phyloP scores from a whole-genome alignment of 2,113 vertebrate genomes.

The Fulmarus glacialis region DNA sequence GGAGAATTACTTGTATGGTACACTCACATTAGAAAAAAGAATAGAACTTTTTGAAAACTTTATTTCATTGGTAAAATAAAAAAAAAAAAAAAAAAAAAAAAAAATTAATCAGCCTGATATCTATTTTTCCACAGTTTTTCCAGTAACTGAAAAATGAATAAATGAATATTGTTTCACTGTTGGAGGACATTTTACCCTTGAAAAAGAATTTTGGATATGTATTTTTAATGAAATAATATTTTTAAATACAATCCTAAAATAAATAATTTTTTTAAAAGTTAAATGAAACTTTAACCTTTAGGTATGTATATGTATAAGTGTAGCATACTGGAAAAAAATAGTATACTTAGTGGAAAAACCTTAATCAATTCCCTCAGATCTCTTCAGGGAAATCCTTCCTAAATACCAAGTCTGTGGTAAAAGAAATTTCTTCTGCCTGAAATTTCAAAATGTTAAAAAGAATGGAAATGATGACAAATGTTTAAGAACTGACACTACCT shows the following conservation, averaged over 20 bases:
- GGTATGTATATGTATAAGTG: background rate
- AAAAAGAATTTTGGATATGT: background rate
- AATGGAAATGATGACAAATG: background rate
- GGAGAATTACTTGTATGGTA: background rate
- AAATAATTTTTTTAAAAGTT: fast-evolving
- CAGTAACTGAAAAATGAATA: background rate
- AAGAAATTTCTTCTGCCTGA: background rate
- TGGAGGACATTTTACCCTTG: background rate
- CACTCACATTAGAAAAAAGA: background rate
- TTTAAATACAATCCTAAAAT: background rate
- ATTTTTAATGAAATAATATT: background rate
- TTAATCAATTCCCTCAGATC: background rate
- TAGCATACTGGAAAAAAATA: background rate
- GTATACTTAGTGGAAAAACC: background rate
- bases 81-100: too few species aligned
- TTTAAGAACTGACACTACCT: background rate
- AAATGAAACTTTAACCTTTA: background rate
- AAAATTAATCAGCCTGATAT: background rate
- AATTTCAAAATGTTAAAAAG: background rate
- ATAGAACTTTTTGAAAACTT: background rate
- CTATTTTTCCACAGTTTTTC: background rate
- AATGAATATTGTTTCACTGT: fast-evolving
- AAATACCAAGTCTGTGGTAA: background rate
- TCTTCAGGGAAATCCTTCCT: background rate
- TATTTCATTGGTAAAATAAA: background rate